Evolutionary conservation across 2,797 vertebrate species (phyloP), one percentile per base, ranked within the genome.

Genomic region (Pogonophryne albipinna): DNA sequence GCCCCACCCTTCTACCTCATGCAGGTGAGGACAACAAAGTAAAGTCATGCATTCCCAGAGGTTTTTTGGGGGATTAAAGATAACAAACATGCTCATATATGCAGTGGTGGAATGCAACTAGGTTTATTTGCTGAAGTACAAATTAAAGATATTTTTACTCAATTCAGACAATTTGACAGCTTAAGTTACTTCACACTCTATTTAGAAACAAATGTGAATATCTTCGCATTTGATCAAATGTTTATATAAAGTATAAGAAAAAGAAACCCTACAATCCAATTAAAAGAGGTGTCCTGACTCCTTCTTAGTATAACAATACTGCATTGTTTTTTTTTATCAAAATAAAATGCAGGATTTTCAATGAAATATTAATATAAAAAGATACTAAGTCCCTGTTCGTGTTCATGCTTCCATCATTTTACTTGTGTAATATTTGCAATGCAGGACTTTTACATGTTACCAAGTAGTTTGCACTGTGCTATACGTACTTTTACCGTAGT

Each of bases 1-100:
- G 93, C 89, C 0, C 96, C 97, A 0, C 97, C 97, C 0, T 96
- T 98, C 79, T 97, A 95, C 94, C 93, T 96, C 93, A 95, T 96
- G 94, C 95, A 96, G 94, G 95, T 95, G 50, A 91, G 87, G n/a
- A 68, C 59, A 67, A 49, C 13, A 10, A 13, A 38, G 20, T 7
- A 10, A 13, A 38, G 20, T 7, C 44, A 16, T 1, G 5, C 10
- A n/a, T 10, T 23, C 7, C 4, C 46, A 38, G 20, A 20, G 10
- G 44, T 41, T 27, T 44, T 3, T 42, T 31, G 6, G 17, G 10
- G 27, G 13, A 16, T 60, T 13, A 53, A 16, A 66, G 3, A 41
- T 10, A 41, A 38, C 8, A 5, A 27, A 45, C 17, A 52, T 20
- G 34, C 12, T 20, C 19, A 55, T 15, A 7, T 49, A 17, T 49